Percentiles rank a stretch among this genome's conserved stretches.
Conservation (phyloP, 2,888 invertebrate genomes). For the Eupsilia transversa region DNA sequence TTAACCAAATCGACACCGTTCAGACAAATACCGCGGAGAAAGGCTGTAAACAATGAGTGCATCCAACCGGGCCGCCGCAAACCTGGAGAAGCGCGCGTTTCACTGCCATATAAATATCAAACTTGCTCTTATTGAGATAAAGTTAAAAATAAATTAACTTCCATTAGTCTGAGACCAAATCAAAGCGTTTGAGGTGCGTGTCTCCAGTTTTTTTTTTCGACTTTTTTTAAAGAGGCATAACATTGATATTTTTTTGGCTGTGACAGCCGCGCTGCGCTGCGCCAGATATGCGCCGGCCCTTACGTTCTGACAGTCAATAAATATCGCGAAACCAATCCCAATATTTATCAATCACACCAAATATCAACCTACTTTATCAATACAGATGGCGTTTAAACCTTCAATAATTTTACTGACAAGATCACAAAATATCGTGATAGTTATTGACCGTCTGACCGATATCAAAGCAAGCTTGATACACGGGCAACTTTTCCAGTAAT, state of each 20-base stretch:
- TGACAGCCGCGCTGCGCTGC: neutral
- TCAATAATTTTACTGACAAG: neutral
- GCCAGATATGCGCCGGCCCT: neutral
- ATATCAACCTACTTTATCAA: neutral
- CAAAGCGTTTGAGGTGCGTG: neutral
- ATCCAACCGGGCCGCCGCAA: neutral
- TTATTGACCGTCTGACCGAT: neutral
- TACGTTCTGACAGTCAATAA: neutral
- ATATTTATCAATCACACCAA: neutral
- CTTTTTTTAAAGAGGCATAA: neutral
- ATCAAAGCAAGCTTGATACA: neutral
- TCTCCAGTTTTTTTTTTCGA: neutral
- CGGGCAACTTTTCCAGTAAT: neutral
- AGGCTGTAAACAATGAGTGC: neutral
- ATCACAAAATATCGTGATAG: neutral
- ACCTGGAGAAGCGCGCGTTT: neutral
- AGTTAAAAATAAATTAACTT: neutral
- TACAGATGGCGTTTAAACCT: neutral
- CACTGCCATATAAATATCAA: slow-evolving; percentile 8
- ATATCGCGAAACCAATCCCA: neutral
- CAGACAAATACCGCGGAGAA: neutral
- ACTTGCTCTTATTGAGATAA: neutral
- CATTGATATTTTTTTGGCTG: neutral
- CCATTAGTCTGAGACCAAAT: neutral
- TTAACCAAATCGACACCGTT: slow-evolving; percentile 25